phyloP scores from a whole-genome alignment of 1,140 invertebrate genomes.

The Philopotamus ludificatus region DNA sequence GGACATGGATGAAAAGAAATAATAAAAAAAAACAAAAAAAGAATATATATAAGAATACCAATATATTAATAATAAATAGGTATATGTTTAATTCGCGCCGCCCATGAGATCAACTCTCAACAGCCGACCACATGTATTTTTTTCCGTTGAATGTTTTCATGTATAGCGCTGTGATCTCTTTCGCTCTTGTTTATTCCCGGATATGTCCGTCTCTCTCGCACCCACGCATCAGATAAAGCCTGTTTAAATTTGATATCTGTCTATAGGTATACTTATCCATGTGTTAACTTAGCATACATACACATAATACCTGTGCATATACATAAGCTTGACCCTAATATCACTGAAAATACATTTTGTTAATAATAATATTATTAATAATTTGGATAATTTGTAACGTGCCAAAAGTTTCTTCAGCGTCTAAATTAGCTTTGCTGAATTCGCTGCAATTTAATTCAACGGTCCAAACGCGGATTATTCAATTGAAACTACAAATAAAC shows the following conservation, averaged over 20 bases:
- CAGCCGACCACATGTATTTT: conserved; percentile 14
- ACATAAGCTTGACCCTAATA: no score
- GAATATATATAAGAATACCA: not conserved
- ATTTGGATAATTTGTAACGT: no score
- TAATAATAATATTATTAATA: no score
- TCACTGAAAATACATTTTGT: no score
- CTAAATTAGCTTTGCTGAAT: no score
- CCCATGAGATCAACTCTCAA: conserved; percentile 11
- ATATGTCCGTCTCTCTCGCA: not conserved
- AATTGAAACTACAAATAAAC: no score
- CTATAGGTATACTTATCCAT: conserved; percentile 3
- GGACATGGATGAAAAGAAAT: no score
- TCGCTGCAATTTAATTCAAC: no score
- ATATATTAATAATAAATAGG: not conserved
- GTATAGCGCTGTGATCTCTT: not conserved
- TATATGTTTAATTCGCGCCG: conserved; percentile 3
- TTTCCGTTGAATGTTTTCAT: conserved; percentile 22
- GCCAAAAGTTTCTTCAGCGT: no score
- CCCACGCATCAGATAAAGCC: not conserved
- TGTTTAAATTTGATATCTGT: conserved; percentile 20
- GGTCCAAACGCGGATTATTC: no score
- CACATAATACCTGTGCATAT: conserved; percentile 5
- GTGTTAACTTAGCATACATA: conserved; percentile 1
- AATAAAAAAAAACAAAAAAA: not conserved
- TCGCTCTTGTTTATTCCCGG: not conserved